Conservation (phyloP, 2,888 invertebrate species). For the Ectemnius cavifrons region DNA sequence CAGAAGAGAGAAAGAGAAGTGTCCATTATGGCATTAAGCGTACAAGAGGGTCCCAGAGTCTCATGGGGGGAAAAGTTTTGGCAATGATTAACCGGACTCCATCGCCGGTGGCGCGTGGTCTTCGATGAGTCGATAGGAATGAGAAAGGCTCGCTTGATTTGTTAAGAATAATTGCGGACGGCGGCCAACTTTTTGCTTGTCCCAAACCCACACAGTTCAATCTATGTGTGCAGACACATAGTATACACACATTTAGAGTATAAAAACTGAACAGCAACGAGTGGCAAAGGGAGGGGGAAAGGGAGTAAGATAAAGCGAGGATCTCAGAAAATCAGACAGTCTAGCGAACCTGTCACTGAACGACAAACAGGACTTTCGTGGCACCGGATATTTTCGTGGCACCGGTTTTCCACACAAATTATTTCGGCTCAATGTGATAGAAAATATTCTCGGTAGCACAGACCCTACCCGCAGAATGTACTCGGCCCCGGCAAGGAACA, state of each 20-base stretch:
- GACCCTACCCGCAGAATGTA: constrained; percentile 38
- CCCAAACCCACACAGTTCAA: constrained; percentile 23
- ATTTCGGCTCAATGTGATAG: constrained; percentile 19
- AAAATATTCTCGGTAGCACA: neutral
- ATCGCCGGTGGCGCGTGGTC: constrained; percentile 27
- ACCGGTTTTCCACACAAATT: constrained; percentile 17
- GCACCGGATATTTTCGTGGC: constrained; percentile 9
- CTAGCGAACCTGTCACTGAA: constrained; percentile 41
- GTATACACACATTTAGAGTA: constrained; percentile 1
- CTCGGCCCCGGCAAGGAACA: constrained; percentile 10
- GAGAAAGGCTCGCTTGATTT: constrained; percentile 43
- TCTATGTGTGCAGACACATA: neutral
- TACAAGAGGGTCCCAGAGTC: constrained; percentile 61
- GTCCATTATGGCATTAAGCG: constrained; percentile 71
- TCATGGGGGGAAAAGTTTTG: constrained; percentile 71
- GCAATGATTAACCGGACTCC: constrained; percentile 72
- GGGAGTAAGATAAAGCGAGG: neutral
- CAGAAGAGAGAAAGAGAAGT: constrained; percentile 54
- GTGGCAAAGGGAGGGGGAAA: constrained; percentile 34
- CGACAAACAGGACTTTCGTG: constrained; percentile 14
- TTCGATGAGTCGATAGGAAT: constrained; percentile 55
- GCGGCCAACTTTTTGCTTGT: constrained; percentile 20
- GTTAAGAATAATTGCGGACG: constrained; percentile 50
- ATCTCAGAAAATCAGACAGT: constrained; percentile 51
- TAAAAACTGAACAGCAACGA: constrained; percentile 25